phyloP scores from a whole-genome alignment of 2,888 invertebrate species.

The Rhorus exstirpatorius region DNA sequence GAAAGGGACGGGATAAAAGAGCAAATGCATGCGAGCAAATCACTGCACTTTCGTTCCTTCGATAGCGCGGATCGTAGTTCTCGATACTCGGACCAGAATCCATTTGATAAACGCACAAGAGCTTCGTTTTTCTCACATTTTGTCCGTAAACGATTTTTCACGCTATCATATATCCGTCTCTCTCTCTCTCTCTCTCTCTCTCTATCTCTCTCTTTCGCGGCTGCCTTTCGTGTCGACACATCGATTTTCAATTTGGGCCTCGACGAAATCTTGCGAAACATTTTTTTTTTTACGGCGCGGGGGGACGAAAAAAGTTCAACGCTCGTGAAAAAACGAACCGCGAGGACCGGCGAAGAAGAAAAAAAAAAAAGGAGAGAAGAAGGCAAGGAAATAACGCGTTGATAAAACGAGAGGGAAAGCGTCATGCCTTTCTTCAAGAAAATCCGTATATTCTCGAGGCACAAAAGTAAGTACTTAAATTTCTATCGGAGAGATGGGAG shows the following conservation, averaged over 20 bases:
- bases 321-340: not conserved
- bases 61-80: conserved; percentile 58
- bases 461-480: conserved; percentile 80
- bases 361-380: conserved; percentile 14
- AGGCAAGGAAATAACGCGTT: not conserved
- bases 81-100: conserved; percentile 37
- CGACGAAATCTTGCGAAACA: conserved; percentile 10
- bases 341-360: not conserved
- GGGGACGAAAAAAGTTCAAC: conserved; percentile 36
- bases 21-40: conserved; percentile 46
- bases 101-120: conserved; percentile 11
- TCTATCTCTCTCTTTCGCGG: not conserved
- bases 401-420: conserved; percentile 11
- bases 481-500: not conserved
- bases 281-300: not conserved
- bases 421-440: conserved; percentile 84
- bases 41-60: conserved; percentile 65
- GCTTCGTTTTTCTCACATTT: conserved; percentile 17
- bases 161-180: conserved; percentile 15
- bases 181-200: not conserved
- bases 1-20: conserved; percentile 39
- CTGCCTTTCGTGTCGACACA: no score
- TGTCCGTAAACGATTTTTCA: conserved; percentile 10
- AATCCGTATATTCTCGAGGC: conserved; percentile 80
- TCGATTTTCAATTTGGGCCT: conserved; percentile 56